These are phyloP conservation scores for Ceyx cyanopectus DNA, from an alignment of 2,113 vertebrate species.

Conservation along the genomic window DNA sequence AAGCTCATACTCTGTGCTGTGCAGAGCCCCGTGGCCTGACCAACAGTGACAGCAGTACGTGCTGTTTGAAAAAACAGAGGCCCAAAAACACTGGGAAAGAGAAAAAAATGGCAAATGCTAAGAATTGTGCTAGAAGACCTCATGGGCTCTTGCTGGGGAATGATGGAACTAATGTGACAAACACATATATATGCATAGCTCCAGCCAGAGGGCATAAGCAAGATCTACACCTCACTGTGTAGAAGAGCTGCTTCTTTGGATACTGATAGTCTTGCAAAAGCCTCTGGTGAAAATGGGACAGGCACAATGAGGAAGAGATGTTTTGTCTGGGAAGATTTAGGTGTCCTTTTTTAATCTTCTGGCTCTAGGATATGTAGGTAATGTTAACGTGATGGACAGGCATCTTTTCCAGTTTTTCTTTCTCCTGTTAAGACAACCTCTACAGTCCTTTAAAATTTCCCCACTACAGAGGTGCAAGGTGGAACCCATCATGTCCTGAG, in stretches of 20 bases:
- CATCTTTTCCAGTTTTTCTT: neutral
- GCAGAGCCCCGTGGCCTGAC: too few species aligned
- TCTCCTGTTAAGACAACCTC: neutral
- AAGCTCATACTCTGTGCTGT: too few species aligned
- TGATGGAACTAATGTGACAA: neutral
- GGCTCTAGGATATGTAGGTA: neutral
- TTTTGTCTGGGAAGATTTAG: neutral
- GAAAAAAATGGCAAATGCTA: neutral
- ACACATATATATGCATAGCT: neutral
- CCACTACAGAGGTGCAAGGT: neutral
- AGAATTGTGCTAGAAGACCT: neutral
- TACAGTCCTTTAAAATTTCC: neutral
- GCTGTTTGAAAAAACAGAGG: neutral
- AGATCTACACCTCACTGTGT: rapidly evolving
- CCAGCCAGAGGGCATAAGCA: neutral
- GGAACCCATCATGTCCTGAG: neutral
- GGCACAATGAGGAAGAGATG: neutral
- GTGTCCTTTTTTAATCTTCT: neutral
- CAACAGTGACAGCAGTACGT: too few species aligned
- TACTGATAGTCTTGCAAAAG: neutral
- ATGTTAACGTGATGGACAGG: neutral
- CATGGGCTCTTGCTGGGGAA: neutral
- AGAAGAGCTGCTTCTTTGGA: neutral
- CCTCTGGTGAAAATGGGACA: neutral
- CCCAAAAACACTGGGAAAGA: neutral